These are phyloP conservation scores for Australoheros facetus DNA, from an alignment of 2,797 vertebrate genomes.

Conservation along the genomic window DNA sequence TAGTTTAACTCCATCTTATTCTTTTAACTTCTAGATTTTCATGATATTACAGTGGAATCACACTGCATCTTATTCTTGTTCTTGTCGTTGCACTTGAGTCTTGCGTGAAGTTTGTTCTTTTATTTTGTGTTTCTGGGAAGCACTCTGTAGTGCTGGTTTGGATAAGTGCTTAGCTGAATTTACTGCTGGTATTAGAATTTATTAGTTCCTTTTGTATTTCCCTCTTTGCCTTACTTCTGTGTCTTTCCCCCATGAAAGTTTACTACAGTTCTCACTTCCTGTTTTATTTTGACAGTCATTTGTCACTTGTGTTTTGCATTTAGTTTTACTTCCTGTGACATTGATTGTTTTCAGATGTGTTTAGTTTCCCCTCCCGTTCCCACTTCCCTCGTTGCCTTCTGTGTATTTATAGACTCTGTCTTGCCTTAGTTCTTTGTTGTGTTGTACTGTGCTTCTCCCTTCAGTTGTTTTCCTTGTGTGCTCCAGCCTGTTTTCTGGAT, in stretches of 20 bases:
- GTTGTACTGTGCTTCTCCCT: too few relatives aligned
- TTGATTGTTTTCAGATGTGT: not conserved
- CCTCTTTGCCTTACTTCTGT: not conserved
- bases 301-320: not conserved
- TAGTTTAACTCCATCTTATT: not conserved
- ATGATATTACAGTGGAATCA: not conserved
- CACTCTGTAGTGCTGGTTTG: not conserved
- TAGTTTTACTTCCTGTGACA: not conserved
- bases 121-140: not conserved
- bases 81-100: too few relatives aligned
- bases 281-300: not conserved
- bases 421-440: too few relatives aligned
- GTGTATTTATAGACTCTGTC: not conserved
- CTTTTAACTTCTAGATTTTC: not conserved
- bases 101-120: not conserved
- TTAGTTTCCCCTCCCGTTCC: not conserved
- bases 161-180: not conserved
- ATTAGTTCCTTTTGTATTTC: not conserved
- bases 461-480: too few relatives aligned
- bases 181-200: not conserved
- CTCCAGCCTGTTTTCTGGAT: too few relatives aligned
- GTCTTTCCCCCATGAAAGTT: not conserved
- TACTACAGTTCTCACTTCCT: not conserved
- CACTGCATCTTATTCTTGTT: not conserved
- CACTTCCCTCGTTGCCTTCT: not conserved